Base-by-base conservation (phyloP, 2,797 vertebrate species). In the Odontamblyopus lacepedii region DNA sequence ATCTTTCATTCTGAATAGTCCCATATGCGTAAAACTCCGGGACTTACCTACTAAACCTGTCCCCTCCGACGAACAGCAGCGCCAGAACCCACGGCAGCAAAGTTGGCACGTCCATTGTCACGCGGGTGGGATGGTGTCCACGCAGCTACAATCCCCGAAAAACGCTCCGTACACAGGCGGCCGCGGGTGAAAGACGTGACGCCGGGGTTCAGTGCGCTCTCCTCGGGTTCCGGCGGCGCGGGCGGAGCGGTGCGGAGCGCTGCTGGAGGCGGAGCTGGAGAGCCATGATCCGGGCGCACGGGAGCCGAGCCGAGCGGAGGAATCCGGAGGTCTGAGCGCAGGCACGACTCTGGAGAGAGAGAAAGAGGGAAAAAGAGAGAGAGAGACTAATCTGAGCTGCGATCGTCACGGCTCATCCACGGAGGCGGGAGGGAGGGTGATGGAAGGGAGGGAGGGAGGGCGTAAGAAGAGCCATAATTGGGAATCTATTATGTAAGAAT, bases 1-100 rank as follows among this genome's bases (percentile, higher is more conserved):
- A 38, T 1, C 9, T 38, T 48, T 48, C 13, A 48, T 44, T 44
- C 15, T 13, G 2, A 44, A 44, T 15, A 0, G 2, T 15, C 15
- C 44, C 13, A 0, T 44, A 13, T 44, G 41, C 41, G 41, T 44
- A 44, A 44, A 44, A 15, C 41, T 13, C 41, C 41, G 11, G 2
- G 15, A 53, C 95, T 97, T 94, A 98, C 97, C 97, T 95, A 93
- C 94, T 91, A 83, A 94, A 93, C 85, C 92, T 88, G 85, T 90
- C 93, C 80, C 91, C 92, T 53, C 85, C 94, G 67, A 94, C 71
- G 81, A 94, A 93, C 32, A 96, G 90, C 83, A 96, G 84, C 63
- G 94, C 91, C 29, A 96, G 80, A 83, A 91, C 80, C 71, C 87
- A 81, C 77, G 95, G 88, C 70, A 95, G 71, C 81, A 95, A 92